Evolutionary conservation across 2,888 invertebrate genomes (phyloP).

Genomic region (Bugula neritina): DNA sequence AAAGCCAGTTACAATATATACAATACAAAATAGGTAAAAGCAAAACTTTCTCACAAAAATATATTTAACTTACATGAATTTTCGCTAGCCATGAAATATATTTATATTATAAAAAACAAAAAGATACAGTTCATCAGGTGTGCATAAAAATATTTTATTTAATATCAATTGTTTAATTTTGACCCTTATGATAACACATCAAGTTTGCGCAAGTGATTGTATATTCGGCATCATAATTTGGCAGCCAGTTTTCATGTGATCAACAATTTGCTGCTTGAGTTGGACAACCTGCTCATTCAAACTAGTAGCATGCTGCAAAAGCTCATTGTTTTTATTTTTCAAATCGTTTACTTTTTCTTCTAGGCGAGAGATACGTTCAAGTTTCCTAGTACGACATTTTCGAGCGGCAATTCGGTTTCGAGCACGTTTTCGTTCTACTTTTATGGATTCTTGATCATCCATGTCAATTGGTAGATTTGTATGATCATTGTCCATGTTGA

Average conservation of each 20-base stretch:
- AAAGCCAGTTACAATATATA: no score
- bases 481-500: slow-evolving; percentile 3
- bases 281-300: slow-evolving; percentile 83
- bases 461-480: slow-evolving; percentile 71
- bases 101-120: no score
- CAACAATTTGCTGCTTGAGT: slow-evolving; percentile 87
- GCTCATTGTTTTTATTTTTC: slow-evolving; percentile 78
- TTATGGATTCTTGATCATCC: slow-evolving; percentile 85
- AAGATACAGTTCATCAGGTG: no score
- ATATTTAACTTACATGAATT: no score
- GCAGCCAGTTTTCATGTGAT: slow-evolving; percentile 87
- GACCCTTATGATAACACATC: no score
- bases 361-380: slow-evolving; percentile 82
- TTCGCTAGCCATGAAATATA: no score
- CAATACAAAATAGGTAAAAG: no score
- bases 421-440: slow-evolving; percentile 83
- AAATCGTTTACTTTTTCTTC: slow-evolving; percentile 83
- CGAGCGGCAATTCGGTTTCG: slow-evolving; percentile 89
- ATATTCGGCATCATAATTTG: slow-evolving; percentile 60
- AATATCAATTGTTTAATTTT: no score
- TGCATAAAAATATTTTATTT: no score
- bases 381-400: slow-evolving; percentile 83
- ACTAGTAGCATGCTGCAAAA: slow-evolving; percentile 72
- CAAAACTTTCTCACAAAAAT: no score
- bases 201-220: not conserved